Conservation (phyloP, 2,888 invertebrate genomes). For the Mylabris sibirica region DNA sequence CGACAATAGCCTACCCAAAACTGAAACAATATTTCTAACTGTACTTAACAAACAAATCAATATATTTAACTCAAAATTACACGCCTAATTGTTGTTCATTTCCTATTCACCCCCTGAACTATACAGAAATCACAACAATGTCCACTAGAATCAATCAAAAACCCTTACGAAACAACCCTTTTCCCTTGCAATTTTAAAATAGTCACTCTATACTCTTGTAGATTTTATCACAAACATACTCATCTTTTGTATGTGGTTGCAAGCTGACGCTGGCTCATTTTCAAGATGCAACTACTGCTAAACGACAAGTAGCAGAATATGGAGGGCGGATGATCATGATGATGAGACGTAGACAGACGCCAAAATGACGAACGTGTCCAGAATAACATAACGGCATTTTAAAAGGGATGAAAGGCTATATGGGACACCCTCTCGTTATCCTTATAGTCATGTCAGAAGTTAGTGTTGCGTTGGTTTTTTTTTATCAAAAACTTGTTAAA, state of each 20-base stretch:
- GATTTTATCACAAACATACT: slow-evolving; percentile 25
- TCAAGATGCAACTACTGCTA: slow-evolving; percentile 37
- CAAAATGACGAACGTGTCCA: slow-evolving; percentile 49
- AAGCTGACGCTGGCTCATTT: slow-evolving; percentile 47
- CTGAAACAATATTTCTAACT: not conserved
- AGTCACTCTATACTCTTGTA: not conserved
- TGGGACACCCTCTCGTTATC: slow-evolving; percentile 24
- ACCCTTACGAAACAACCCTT: not conserved
- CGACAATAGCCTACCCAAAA: not conserved
- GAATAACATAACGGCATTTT: slow-evolving; percentile 41
- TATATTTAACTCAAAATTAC: not conserved
- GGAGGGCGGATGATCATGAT: not conserved
- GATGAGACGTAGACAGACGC: slow-evolving; percentile 34
- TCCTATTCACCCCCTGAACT: not conserved
- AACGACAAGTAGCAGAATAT: slow-evolving; percentile 38
- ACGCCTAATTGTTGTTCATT: not conserved
- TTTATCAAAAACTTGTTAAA: not conserved
- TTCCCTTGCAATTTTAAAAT: not conserved
- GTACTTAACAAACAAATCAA: not conserved
- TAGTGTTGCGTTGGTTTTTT: slow-evolving; percentile 29
- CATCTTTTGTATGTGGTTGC: slow-evolving; percentile 35
- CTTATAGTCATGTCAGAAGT: slow-evolving; percentile 42
- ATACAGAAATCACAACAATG: not conserved
- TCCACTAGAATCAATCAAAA: not conserved
- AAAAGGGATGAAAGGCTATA: slow-evolving; percentile 25